Conservation (phyloP, 2,888 invertebrate genomes). For the Trilocha varians region DNA sequence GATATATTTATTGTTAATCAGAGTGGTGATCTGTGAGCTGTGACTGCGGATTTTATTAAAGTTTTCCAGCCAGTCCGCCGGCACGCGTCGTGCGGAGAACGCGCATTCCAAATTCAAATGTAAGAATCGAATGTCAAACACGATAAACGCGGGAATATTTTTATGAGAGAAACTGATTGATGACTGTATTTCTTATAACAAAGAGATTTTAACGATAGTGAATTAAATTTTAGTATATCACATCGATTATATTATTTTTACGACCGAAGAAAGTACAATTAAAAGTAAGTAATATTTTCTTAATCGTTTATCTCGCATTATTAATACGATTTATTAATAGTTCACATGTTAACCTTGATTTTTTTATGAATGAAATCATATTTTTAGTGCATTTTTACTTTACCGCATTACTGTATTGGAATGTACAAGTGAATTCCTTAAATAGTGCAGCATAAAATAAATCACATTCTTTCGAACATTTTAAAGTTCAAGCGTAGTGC, state of each 20-base stretch:
- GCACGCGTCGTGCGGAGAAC: constrained; percentile 34
- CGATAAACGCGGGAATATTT: constrained; percentile 11
- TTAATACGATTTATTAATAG: not conserved
- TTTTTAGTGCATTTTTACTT: too few species aligned
- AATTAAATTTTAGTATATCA: not conserved
- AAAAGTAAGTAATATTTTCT: not conserved
- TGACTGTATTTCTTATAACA: constrained; percentile 10
- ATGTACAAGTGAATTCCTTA: too few species aligned
- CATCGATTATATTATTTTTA: not conserved
- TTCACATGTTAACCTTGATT: not conserved
- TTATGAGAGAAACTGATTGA: constrained; percentile 12
- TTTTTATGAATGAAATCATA: not conserved
- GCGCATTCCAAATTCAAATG: constrained; percentile 22
- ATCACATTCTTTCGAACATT: too few species aligned
- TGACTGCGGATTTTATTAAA: too few species aligned
- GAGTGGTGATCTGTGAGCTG: constrained; percentile 51
- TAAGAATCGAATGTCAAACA: constrained; percentile 14
- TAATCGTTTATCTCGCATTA: too few species aligned
- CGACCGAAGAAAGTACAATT: not conserved
- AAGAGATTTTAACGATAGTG: too few species aligned
- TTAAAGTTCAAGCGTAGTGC: too few species aligned
- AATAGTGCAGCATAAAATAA: too few species aligned
- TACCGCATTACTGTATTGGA: too few species aligned
- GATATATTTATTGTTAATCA: too few species aligned
- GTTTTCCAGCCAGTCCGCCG: constrained; percentile 34